Base-by-base conservation (phyloP, 2,888 invertebrate genomes). In the Eupeodes latifasciatus region DNA sequence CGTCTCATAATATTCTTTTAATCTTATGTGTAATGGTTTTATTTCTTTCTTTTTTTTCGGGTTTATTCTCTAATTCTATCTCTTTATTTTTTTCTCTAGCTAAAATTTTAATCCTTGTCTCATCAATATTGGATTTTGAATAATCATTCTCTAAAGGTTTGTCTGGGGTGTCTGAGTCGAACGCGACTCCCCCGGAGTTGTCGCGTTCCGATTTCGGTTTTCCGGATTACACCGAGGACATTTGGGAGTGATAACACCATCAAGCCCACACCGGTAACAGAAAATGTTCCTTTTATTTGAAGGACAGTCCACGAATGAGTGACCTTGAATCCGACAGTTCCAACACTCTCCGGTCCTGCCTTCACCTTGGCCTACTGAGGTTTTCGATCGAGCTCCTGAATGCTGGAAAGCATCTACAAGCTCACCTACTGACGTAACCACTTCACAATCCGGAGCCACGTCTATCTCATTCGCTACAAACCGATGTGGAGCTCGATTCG, bases 161-260 rank as follows among this genome's bases (percentile, higher is more conserved):
- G n/a, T 9, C 14, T 61, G 61, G 44, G 44, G 40, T 40, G 44
- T 62, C 16, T 62, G 62, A 4, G 62, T 16, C n/a, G 62, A 62
- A 62, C 62, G 40, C 40, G 61, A 40, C n/a, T 61, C 61, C 36
- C 61, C 36, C 66, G n/a, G 1, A n/a, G 40, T 36, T 1, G n/a
- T 61, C 61, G 40, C 40, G 61, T 40, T 61, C 61, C 61, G 36
- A 2, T 9, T 1, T 0, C 61, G 40, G 61, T 61, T 61, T 61
- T 61, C 61, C 40, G 59, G 51, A n/a, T 12, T 4, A 14, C 59
- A 59, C 0, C 14, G 11, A 2, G 59, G 16, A 36, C 77, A 67
- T n/a, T 49, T 57, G 0, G 77, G 66, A 4, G 76, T 64, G 9
- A 76, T 66, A 1, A 66, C 16, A 6, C 44, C 55, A 5, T 64